Percentiles rank a stretch among this genome's conserved stretches.
These are phyloP conservation scores for Agrypnus murinus DNA, from an alignment of 2,888 invertebrate genomes.

Conservation along the genomic window DNA sequence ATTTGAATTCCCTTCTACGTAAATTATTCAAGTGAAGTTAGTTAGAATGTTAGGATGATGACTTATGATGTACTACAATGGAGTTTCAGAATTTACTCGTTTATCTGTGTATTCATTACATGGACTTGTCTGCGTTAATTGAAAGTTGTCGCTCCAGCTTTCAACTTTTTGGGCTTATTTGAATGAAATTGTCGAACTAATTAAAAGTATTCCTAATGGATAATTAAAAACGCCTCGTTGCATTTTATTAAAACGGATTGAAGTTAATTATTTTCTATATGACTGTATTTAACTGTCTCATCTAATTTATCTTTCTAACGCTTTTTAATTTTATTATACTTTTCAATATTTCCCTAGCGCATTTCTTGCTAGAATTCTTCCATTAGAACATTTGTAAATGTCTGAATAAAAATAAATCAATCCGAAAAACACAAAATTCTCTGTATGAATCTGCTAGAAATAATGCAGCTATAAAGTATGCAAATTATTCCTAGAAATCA, in stretches of 20 bases:
- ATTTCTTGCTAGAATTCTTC: no score
- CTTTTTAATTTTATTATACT: no score
- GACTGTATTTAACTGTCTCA: background rate
- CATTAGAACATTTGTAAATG: no score
- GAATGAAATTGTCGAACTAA: constrained; percentile 20
- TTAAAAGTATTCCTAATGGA: constrained; percentile 6
- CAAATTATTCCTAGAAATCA: no score
- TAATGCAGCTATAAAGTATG: no score
- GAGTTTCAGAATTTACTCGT: constrained; percentile 4
- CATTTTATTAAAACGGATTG: background rate
- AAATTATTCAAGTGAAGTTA: no score
- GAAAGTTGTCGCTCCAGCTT: constrained; percentile 18
- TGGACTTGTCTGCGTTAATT: constrained; percentile 21
- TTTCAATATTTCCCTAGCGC: no score
- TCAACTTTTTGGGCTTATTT: background rate
- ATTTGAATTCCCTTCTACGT: no score
- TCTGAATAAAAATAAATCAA: no score
- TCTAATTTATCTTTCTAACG: background rate
- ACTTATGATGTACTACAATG: background rate
- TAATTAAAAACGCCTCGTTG: background rate
- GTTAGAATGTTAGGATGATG: background rate
- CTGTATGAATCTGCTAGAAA: no score
- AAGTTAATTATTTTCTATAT: background rate
- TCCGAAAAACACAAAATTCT: no score
- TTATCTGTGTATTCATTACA: constrained; percentile 16